Base-by-base conservation (phyloP, 1,140 invertebrate genomes). In the Drosophila trapezifrons region DNA sequence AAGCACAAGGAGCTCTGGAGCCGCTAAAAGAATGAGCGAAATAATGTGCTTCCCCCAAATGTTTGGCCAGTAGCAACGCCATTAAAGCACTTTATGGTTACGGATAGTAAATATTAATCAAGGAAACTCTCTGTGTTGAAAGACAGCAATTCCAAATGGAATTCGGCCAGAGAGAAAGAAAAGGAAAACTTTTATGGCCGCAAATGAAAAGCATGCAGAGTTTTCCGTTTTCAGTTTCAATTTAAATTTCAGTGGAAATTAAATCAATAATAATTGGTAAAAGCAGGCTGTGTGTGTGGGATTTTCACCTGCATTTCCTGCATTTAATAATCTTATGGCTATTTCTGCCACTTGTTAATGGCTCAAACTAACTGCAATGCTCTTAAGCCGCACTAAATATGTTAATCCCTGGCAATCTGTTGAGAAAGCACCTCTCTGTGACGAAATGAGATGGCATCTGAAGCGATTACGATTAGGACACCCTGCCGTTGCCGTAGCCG, bases 241-340 rank as follows among this genome's bases (percentile, higher is more conserved):
- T 52, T 54, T 54, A 37, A 65, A 25, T 62, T 69, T 66, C 15
- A 29, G 13, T 42, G 38, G 27, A 27, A 29, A 60, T 42, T 64
- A 59, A 60, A 60, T 64, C 55, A 60, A 60, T 60, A 38, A n/a
- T n/a, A n/a, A n/a, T n/a, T n/a, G n/a, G n/a, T 51, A 65, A 65
- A 49, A 51, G 35, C 43, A 18, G 37, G 59, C 10, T 29, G 29
- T 4, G 25, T 46, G 42, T 22, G 52, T 12, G 27, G 27, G 20
- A 25, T 37, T 17, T 22, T 20, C 37, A n/a, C 22, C 29, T 38
- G 25, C 56, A 29, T n/a, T 18, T 57, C 10, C 17, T 27, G 1
- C 32, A 49, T 38, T 54, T 60, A 71, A 51, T 52, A 42, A 52
- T 72, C 51, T 63, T 62, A 20, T 20, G 67, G 49, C 10, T 43